Conservation (phyloP, 2,797 vertebrate genomes). For the Peromyscus attwateri region DNA sequence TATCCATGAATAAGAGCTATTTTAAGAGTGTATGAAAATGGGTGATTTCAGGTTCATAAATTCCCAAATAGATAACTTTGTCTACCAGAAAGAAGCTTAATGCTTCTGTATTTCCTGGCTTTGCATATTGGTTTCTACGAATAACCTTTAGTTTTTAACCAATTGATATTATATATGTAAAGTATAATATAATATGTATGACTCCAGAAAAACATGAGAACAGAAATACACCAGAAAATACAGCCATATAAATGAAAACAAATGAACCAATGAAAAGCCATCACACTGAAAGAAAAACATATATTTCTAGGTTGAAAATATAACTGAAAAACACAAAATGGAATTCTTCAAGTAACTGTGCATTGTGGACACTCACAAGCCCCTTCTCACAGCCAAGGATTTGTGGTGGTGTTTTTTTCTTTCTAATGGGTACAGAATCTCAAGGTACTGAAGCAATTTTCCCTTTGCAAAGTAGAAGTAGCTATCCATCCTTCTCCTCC, state of each 20-base stretch:
- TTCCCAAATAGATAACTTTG: slow-evolving; percentile 34
- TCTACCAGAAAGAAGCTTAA: slow-evolving; percentile 8
- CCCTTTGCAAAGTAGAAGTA: slow-evolving; percentile 68
- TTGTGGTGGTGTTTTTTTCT: neutral
- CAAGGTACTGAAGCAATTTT: slow-evolving; percentile 56
- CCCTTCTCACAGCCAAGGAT: neutral
- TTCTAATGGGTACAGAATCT: slow-evolving; percentile 50
- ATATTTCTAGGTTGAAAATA: slow-evolving; percentile 49
- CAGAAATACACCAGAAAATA: slow-evolving; percentile 50
- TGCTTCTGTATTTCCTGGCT: slow-evolving; percentile 66
- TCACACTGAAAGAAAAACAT: slow-evolving; percentile 4
- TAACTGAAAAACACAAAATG: slow-evolving; percentile 8
- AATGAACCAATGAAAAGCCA: neutral
- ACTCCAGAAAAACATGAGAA: slow-evolving; percentile 67
- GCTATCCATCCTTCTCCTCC: slow-evolving; percentile 24
- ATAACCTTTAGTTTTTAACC: slow-evolving; percentile 66
- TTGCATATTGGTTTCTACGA: slow-evolving; percentile 54
- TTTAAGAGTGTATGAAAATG: slow-evolving; percentile 45
- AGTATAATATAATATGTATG: neutral
- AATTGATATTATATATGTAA: slow-evolving; percentile 67
- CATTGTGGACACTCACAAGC: neutral
- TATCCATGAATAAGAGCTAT: neutral
- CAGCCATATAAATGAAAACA: neutral
- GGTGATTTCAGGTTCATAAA: slow-evolving; percentile 11
- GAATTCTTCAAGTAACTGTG: slow-evolving; percentile 17